Evolutionary conservation across 2,888 invertebrate species (phyloP).

Genomic region (Cenopis cana): DNA sequence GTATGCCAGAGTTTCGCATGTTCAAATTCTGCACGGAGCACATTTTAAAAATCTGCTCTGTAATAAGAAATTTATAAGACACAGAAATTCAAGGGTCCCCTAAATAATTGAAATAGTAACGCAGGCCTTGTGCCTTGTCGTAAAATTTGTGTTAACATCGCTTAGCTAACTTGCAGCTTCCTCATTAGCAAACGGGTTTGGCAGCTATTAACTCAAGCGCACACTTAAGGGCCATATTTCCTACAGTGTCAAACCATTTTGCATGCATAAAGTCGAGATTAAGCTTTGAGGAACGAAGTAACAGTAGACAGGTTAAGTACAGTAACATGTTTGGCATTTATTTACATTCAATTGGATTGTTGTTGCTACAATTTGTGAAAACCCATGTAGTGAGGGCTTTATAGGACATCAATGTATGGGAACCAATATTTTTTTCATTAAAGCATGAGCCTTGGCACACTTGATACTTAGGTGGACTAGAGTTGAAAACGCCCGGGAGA

Average conservation of each 20-base stretch:
- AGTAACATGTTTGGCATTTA: neutral
- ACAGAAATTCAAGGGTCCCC: too few species aligned
- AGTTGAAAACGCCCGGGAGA: too few species aligned
- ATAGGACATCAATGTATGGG: too few species aligned
- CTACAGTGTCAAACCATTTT: slow-evolving; percentile 72
- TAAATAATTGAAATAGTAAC: slow-evolving; percentile 3
- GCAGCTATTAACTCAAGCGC: slow-evolving; percentile 76
- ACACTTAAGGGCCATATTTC: slow-evolving; percentile 74
- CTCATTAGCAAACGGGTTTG: slow-evolving; percentile 76
- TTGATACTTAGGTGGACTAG: too few species aligned
- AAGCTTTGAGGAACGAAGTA: slow-evolving; percentile 52
- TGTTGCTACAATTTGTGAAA: too few species aligned
- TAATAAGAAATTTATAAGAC: too few species aligned
- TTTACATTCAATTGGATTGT: neutral
- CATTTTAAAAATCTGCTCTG: too few species aligned
- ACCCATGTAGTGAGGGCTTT: too few species aligned
- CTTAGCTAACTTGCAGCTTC: slow-evolving; percentile 54
- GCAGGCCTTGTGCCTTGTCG: slow-evolving; percentile 5
- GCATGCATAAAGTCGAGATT: slow-evolving; percentile 73
- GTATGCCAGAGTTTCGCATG: too few species aligned
- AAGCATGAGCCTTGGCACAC: too few species aligned
- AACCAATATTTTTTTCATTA: too few species aligned
- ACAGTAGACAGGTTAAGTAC: slow-evolving; percentile 1
- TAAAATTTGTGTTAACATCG: slow-evolving; percentile 51
- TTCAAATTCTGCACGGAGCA: too few species aligned